Evolutionary conservation across 2,888 invertebrate genomes (phyloP).

Genomic region (Chrysotoxum bicinctum): DNA sequence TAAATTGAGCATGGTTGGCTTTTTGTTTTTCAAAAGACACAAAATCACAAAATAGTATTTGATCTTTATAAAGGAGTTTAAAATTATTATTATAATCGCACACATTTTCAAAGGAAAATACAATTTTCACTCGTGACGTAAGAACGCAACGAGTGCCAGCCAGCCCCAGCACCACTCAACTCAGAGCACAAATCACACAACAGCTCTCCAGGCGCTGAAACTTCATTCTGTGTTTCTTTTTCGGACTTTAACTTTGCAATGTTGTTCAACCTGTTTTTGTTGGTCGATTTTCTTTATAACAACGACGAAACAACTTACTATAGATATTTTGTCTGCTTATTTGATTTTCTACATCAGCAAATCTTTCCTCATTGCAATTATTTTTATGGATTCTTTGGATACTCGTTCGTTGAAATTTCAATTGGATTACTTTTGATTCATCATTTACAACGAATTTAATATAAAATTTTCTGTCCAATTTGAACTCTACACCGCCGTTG

Average conservation of each 20-base stretch:
- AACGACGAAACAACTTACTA: slow-evolving; percentile 5
- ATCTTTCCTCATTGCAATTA: slow-evolving; percentile 30
- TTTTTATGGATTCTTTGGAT: slow-evolving; percentile 9
- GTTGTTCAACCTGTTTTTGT: slow-evolving; percentile 69
- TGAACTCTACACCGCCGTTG: not conserved
- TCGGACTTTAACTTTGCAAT: slow-evolving; percentile 60
- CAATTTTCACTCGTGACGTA: slow-evolving; percentile 43
- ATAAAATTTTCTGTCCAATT: not conserved
- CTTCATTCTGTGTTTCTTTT: slow-evolving; percentile 32
- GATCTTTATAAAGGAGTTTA: not conserved
- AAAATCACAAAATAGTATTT: not conserved
- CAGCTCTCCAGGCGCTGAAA: slow-evolving; percentile 1
- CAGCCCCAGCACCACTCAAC: not conserved
- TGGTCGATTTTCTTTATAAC: slow-evolving; percentile 33
- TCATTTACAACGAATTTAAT: not conserved
- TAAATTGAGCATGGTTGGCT: no score
- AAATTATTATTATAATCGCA: not conserved
- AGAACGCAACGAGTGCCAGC: not conserved
- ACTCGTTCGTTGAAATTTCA: slow-evolving; percentile 4
- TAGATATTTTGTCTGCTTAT: slow-evolving; percentile 21
- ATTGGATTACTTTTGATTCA: slow-evolving; percentile 7
- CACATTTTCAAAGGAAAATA: not conserved
- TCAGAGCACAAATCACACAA: not conserved
- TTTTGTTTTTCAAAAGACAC: not conserved
- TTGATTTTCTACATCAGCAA: slow-evolving; percentile 36